Evolutionary conservation across 2,113 vertebrate genomes (phyloP), one percentile per base, ranked within the genome.

Genomic region (Podiceps cristatus): DNA sequence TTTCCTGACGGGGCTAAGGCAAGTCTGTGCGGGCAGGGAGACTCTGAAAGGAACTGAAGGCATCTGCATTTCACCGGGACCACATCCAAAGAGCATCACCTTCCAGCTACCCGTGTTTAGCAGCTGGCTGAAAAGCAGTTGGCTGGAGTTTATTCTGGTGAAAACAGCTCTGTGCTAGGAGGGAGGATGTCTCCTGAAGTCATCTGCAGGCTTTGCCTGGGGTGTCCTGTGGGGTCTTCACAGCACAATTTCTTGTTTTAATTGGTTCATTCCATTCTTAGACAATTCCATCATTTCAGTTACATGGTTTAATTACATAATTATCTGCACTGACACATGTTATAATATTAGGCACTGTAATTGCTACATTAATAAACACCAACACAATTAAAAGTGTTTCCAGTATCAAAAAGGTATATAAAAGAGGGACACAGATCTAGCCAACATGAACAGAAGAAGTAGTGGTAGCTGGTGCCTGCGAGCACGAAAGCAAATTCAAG

Each of bases 171-270:
- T 16, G 35, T 23, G 13, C 6, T 40, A 83, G 55, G 44, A 86
- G 10, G 35, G 44, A 62, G 37, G 16, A 55, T 7, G 3, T 40
- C 47, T 27, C 52, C 35, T 79, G 40, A 93, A 94, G 53, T 69
- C 29, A 50, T 60, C 75, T 53, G 19, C 28, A 83, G 49, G 29
- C 44, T 83, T 45, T 31, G 45, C 13, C 58, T 88, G 25, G n/a
- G 31, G 63, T 56, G 31, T 52, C 58, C 44, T 40, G 18, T 33
- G 42, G 84, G 24, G 35, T 14, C 63, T 69, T 77, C 88, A 84
- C 82, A 92, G 50, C 18, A 64, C 11, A 66, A 31, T 62, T 90
- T 93, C 60, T 80, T 64, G 42, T 42, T 93, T 92, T 69, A 95
- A 81, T 25, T 86, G 64, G 60, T 90, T 27, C 45, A n/a, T 73